phyloP scores from a whole-genome alignment of 2,113 vertebrate genomes.

The Ammodramus savannarum region DNA sequence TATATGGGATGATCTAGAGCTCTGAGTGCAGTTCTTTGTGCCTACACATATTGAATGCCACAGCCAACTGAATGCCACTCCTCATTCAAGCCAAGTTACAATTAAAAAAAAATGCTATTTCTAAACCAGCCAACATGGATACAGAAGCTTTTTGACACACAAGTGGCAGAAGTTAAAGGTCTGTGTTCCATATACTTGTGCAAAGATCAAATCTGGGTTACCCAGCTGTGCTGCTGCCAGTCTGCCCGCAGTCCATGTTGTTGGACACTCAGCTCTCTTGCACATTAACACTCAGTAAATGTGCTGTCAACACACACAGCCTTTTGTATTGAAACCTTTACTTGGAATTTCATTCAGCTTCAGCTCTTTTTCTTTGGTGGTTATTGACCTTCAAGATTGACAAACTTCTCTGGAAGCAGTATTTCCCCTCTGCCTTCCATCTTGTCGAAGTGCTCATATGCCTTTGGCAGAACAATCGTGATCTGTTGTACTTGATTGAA shows the following conservation, averaged over 20 bases:
- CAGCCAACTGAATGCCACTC: neutral
- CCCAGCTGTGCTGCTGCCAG: rapidly evolving
- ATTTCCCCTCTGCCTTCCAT: neutral
- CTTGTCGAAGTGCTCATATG: neutral
- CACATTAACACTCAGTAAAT: neutral
- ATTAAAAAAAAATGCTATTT: neutral
- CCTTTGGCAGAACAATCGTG: rapidly evolving
- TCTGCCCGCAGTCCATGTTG: neutral
- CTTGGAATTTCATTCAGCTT: neutral
- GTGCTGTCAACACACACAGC: neutral
- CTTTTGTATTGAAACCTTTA: neutral
- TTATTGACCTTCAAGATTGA: neutral
- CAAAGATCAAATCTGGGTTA: neutral
- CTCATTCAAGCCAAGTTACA: neutral
- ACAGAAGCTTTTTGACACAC: neutral
- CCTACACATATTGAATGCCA: neutral
- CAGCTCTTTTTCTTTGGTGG: neutral
- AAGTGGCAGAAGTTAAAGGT: neutral
- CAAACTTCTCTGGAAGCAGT: neutral
- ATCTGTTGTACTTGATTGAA: neutral
- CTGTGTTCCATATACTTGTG: neutral
- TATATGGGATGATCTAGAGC: neutral
- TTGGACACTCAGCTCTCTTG: neutral
- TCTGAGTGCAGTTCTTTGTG: neutral
- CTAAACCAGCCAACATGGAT: neutral